Conservation (phyloP, 2,113 vertebrate genomes). For the Vombatus ursinus region DNA sequence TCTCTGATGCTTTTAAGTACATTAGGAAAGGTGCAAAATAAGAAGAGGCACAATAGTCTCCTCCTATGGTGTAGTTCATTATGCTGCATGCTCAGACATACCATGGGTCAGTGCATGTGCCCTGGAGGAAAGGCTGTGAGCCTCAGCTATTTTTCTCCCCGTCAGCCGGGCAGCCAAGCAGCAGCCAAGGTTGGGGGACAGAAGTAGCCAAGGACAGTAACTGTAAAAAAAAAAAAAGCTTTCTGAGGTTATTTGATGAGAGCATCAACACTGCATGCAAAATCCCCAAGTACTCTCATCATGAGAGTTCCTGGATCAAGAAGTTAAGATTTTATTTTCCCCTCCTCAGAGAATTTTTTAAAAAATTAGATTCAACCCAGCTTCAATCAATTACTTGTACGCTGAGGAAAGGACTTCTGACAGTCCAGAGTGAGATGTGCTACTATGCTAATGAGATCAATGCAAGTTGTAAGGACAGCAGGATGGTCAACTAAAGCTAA, state of each 20-base stretch:
- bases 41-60: neutral
- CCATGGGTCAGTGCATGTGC: neutral
- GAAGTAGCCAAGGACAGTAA: conserved; percentile 9
- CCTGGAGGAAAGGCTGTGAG: neutral
- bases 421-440: neutral
- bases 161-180: neutral
- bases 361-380: conserved; percentile 5
- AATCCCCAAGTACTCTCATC: neutral
- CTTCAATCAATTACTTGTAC: neutral
- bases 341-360: conserved; percentile 8
- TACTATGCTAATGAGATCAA: neutral
- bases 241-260: conserved; percentile 18
- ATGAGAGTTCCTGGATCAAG: conserved; percentile 5
- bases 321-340: conserved; percentile 2
- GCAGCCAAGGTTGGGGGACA: neutral
- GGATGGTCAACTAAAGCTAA: conserved; percentile 18
- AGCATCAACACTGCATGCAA: conserved; percentile 1
- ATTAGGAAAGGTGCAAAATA: neutral
- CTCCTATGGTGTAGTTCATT: neutral
- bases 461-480: neutral
- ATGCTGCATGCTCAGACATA: neutral
- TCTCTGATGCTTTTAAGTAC: neutral
- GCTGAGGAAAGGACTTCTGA: neutral
- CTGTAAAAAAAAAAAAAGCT: neutral
- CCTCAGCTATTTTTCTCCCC: neutral